Evolutionary conservation across 2,797 vertebrate genomes (phyloP), one percentile per base, ranked within the genome.

Genomic region (Sarcoramphus papa): DNA sequence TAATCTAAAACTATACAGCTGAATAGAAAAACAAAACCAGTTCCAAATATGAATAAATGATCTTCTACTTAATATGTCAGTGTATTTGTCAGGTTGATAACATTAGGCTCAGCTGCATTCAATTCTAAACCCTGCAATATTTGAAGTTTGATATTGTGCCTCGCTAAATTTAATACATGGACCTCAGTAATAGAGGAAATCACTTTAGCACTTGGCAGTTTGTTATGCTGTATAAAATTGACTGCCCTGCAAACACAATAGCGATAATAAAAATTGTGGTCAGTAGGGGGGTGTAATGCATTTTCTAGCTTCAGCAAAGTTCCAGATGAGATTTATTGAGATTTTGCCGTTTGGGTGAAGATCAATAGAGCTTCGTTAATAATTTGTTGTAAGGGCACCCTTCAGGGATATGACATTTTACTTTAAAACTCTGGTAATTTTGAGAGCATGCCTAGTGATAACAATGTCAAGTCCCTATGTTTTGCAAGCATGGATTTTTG

Each of bases 171-270:
- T 98, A 98, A 98, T 98, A 98, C 98, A 98, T 72, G 93, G 97
- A 96, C 98, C 97, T 97, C 98, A 78, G 98, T 98, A 98, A 98
- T 98, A 98, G 98, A 98, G 97, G 97, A 98, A 98, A 98, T 98
- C 97, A 95, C 95, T 98, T 98, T 98, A 98, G 97, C 94, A 93
- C 97, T 98, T 97, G 96, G 98, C 98, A 98, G 97, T 98, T 98
- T 98, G 98, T 98, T 98, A 98, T 96, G 97, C 97, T 97, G 98
- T 98, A 97, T 98, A 98, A 98, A 98, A 98, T 97, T 97, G 97
- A 98, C 98, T 98, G 97, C 97, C 97, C 96, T 97, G 98, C 97
- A 98, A 98, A 98, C 97, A 97, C 98, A 98, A 98, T 98, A 98
- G 96, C 4, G 25, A 94, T 98, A 98, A 96, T 98, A 98, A 98